Evolutionary conservation across 1,140 invertebrate species (phyloP), one percentile per base, ranked within the genome.

Genomic region (Drosophila nannoptera): DNA sequence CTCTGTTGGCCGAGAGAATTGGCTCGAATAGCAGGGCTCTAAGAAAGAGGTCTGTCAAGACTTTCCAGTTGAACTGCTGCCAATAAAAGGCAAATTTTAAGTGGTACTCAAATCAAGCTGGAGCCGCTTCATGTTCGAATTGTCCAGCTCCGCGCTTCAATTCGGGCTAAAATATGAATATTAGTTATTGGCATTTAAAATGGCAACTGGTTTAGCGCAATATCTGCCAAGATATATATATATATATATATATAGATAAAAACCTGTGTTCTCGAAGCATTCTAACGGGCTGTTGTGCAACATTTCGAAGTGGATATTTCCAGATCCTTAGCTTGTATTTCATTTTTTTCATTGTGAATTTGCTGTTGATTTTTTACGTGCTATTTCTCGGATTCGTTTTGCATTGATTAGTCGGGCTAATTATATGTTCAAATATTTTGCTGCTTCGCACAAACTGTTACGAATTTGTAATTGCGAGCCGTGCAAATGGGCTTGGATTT

Each of bases 181-280:
- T 75, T 43, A 54, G 55, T 68, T 80, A 45, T 82, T 80, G 61
- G 75, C 68, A 84, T 76, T 61, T 74, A 22, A 64, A 70, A 68
- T 73, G 4, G 52, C 72, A 86, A 84, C 81, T 73, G 76, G 80
- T 84, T 84, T 84, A 40, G n/a, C n/a, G 55, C 9, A 42, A 42
- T 42, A 42, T 42, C 12, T 42, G 6, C 4, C n/a, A 12, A 42
- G n/a, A 22, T 22, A 22, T 22, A 22, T 22, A n/a, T n/a, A n/a
- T n/a, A n/a, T n/a, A n/a, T n/a, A n/a, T n/a, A n/a, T n/a, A n/a
- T n/a, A n/a, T n/a, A n/a, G n/a, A n/a, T n/a, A n/a, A n/a, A 22
- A 22, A 22, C 22, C 22, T 22, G 22, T 22, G 22, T 22, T 22
- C 22, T 22, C 22, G 22, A 22, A 22, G 22, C 22, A 22, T 22